Evolutionary conservation across 2,113 vertebrate species (phyloP).

Genomic region (Garra rufa): DNA sequence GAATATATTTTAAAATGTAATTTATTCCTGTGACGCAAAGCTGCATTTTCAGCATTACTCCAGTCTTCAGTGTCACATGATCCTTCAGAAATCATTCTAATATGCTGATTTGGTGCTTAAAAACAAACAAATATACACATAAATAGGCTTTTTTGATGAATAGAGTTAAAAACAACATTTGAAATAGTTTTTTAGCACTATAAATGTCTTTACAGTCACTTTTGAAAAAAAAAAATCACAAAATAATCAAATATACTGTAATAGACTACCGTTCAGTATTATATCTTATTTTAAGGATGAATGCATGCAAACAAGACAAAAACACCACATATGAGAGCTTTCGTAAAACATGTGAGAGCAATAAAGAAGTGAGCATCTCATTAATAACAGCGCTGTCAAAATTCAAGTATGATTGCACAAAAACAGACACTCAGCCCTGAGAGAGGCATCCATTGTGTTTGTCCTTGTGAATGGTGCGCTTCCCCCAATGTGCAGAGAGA

Average conservation of each 20-base stretch:
- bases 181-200: not conserved
- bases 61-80: not conserved
- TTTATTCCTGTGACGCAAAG: not conserved
- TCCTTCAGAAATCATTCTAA: not conserved
- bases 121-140: too few relatives aligned
- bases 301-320: not conserved
- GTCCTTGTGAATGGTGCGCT: constrained; percentile 46
- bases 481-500: constrained; percentile 18
- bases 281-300: not conserved
- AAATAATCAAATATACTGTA: not conserved
- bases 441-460: constrained; percentile 55
- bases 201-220: not conserved
- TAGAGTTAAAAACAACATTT: not conserved
- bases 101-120: not conserved
- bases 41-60: not conserved
- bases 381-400: constrained; percentile 58
- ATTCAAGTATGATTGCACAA: constrained; percentile 55
- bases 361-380: constrained; percentile 50
- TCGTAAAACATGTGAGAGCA: constrained; percentile 29
- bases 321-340: not conserved
- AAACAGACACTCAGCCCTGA: constrained; percentile 53
- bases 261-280: not conserved
- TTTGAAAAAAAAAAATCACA: not conserved
- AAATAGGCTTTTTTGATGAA: too few relatives aligned
- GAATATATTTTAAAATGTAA: not conserved